These are phyloP conservation scores for Sebastes kiyomatsui DNA, from an alignment of 2,797 vertebrate species.

Conservation along the genomic window DNA sequence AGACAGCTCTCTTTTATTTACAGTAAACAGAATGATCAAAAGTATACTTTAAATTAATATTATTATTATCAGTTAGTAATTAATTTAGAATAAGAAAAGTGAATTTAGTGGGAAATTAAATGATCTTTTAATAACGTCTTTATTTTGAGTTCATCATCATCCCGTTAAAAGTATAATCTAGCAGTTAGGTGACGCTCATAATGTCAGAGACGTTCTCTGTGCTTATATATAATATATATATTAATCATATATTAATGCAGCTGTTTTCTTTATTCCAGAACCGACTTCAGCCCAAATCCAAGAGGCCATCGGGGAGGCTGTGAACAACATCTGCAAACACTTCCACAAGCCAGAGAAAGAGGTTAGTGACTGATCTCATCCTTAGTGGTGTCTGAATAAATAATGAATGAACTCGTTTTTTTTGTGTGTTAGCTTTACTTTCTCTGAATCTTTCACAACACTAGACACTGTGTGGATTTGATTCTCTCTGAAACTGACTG, in stretches of 20 bases:
- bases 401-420: background rate
- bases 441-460: background rate
- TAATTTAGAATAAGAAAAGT: background rate
- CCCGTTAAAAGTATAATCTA: background rate
- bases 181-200: background rate
- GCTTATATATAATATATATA: background rate
- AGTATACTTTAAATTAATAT: too few relatives aligned
- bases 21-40: too few relatives aligned
- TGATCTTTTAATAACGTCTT: too few relatives aligned
- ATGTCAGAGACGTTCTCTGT: background rate
- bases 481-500: background rate
- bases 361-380: slow-evolving; percentile 73
- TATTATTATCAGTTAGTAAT: too few relatives aligned
- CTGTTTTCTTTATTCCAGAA: slow-evolving; percentile 75
- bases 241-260: background rate
- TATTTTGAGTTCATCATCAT: too few relatives aligned
- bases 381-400: background rate
- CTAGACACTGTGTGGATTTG: background rate
- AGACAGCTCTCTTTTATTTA: too few relatives aligned
- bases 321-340: slow-evolving; percentile 95
- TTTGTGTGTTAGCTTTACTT: background rate
- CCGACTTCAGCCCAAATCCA: slow-evolving; percentile 91
- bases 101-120: background rate
- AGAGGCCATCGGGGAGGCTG: slow-evolving; percentile 91
- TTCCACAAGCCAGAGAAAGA: slow-evolving; percentile 98